A percentile compares a stretch with the other conserved stretches of the same genome.
Conservation (phyloP, 2,797 vertebrate genomes). For the Bradypodion pumilum region DNA sequence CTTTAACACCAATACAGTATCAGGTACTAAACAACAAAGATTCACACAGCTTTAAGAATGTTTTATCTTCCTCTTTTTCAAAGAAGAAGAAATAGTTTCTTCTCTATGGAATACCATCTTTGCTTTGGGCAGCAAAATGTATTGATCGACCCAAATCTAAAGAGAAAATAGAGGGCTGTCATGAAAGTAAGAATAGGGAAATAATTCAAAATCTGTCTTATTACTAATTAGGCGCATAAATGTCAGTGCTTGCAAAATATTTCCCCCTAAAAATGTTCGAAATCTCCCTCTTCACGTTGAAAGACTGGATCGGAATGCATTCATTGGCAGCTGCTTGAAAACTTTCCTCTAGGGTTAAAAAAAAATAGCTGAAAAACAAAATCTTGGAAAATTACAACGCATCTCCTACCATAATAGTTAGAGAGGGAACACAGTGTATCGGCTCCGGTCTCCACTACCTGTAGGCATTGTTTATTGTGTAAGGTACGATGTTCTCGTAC, state of each 20-base stretch:
- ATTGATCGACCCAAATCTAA: no score
- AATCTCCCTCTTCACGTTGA: background rate
- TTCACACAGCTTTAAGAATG: background rate
- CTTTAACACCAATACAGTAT: background rate
- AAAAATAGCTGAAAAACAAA: background rate
- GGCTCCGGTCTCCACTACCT: conserved; percentile 18
- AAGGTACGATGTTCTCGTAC: conserved; percentile 9
- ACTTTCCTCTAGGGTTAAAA: background rate
- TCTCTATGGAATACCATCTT: no score
- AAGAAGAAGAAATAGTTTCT: no score
- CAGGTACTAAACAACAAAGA: conserved; percentile 22
- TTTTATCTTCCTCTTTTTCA: background rate
- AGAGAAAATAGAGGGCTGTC: background rate
- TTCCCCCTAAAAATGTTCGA: background rate
- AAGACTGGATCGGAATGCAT: background rate
- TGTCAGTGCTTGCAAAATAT: background rate
- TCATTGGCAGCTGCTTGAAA: background rate
- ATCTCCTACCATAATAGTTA: background rate
- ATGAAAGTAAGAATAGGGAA: no score
- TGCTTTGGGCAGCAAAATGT: background rate
- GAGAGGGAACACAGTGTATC: background rate
- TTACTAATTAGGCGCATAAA: no score
- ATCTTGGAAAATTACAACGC: conserved; percentile 1
- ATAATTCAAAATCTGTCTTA: background rate
- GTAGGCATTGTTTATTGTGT: conserved; percentile 14